A percentile compares a stretch with the other conserved stretches of the same genome.
These are phyloP conservation scores for Periplaneta americana DNA, from an alignment of 1,140 invertebrate species.

Conservation along the genomic window DNA sequence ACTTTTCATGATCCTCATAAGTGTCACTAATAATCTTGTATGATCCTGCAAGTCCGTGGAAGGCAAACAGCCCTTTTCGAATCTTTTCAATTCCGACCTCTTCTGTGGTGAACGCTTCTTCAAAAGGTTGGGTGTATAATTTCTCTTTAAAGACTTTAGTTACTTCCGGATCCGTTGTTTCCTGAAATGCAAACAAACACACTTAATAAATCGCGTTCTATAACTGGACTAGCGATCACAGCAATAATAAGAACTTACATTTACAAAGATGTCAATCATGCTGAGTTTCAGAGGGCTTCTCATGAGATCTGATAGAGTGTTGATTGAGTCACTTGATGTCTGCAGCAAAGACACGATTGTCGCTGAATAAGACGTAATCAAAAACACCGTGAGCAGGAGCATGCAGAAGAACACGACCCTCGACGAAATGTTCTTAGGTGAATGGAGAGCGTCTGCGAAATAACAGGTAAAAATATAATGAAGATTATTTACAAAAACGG, in stretches of 20 bases:
- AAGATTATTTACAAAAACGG: no score
- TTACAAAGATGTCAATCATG: background rate
- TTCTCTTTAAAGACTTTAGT: background rate
- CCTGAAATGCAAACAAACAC: background rate
- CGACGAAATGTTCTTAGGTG: background rate
- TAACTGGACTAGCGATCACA: no score
- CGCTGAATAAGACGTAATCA: background rate
- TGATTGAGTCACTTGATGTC: background rate
- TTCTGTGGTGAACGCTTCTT: background rate
- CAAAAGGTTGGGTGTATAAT: background rate
- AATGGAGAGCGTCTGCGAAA: background rate
- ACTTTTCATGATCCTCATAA: conserved; percentile 2
- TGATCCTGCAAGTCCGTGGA: background rate
- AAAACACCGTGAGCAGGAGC: background rate
- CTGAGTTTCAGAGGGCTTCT: background rate
- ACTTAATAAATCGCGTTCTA: no score
- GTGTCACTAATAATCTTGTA: conserved; percentile 1
- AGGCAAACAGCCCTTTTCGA: background rate
- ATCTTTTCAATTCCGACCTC: background rate
- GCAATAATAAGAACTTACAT: conserved; percentile 3
- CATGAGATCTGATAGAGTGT: background rate
- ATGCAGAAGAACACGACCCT: background rate
- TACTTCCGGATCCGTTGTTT: background rate
- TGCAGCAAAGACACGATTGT: background rate
- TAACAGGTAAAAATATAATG: background rate